Evolutionary conservation across 2,113 vertebrate species (phyloP), one percentile per base, ranked within the genome.

Genomic region (Amblyornis subalaris): DNA sequence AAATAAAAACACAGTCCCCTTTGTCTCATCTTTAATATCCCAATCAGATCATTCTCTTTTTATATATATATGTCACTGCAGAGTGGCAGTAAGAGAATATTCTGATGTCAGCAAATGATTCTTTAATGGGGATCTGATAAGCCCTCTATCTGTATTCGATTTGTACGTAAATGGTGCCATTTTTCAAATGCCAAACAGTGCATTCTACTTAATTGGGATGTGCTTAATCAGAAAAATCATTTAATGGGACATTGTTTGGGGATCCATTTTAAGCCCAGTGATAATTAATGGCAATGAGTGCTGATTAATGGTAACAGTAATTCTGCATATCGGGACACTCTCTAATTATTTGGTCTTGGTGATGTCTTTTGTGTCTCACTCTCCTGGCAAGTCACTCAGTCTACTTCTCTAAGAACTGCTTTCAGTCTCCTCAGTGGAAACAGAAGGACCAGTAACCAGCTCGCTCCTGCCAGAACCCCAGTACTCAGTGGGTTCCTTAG

Each of bases 181-280:
- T 96, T 96, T 89, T 94, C 92, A 96, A 87, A 82, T 76, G 76
- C 48, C 3, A 5, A 81, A 87, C 84, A 94, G 76, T 40, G 35
- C 80, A 91, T 54, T 86, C 74, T n/a, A 40, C 53, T 95, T 96
- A 95, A 96, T 89, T 16, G 33, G 65, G 73, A 79, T 81, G 91
- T 88, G 65, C 91, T 95, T 95, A 94, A 97, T 96, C 85, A 96
- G 89, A 81, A 94, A 96, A 96, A 95, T 91, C 70, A 74, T 94
- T 91, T 94, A 95, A 95, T 72, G 90, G 78, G 78, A 67, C 61
- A 93, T 90, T 93, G 92, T 91, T 96, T 44, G 3, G 89, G 40
- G 40, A 81, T 84, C 65, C 62, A 61, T 94, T 93, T 96, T 86
- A 96, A 94, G 38, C 31, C 26, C 48, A 61, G 29, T 48, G 86